phyloP scores from a whole-genome alignment of 1,140 invertebrate species.

The Bombyx mandarina region DNA sequence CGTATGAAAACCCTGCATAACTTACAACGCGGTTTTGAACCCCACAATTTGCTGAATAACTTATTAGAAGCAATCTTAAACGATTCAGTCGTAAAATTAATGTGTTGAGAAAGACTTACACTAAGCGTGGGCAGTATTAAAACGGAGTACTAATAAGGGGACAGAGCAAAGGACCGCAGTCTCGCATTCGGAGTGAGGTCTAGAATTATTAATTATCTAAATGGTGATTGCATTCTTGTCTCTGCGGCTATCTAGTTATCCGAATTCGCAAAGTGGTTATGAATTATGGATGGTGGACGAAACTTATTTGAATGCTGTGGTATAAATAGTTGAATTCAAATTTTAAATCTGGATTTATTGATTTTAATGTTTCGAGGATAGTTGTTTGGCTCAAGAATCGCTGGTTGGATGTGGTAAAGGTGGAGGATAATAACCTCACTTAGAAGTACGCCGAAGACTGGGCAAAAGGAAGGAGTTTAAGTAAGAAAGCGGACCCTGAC shows the following conservation, averaged over 20 bases:
- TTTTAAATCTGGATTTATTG: too few relatives aligned
- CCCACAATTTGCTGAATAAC: slow-evolving; percentile 1
- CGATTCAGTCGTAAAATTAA: slow-evolving; percentile 43
- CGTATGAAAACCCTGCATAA: too few relatives aligned
- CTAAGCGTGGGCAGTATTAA: slow-evolving; percentile 60
- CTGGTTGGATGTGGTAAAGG: too few relatives aligned
- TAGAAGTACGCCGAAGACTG: too few relatives aligned
- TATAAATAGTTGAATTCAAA: too few relatives aligned
- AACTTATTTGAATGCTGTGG: too few relatives aligned
- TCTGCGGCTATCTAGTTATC: slow-evolving; percentile 35
- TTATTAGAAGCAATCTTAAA: slow-evolving; percentile 11
- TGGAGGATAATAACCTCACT: too few relatives aligned
- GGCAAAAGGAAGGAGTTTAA: too few relatives aligned
- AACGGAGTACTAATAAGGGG: slow-evolving; percentile 50
- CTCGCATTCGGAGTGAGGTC: slow-evolving; percentile 57
- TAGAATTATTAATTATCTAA: slow-evolving; percentile 67
- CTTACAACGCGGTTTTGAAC: too few relatives aligned
- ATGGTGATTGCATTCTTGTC: slow-evolving; percentile 54
- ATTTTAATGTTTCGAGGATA: too few relatives aligned
- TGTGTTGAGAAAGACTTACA: slow-evolving; percentile 49
- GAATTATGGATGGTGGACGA: neutral
- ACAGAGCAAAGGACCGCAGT: slow-evolving; percentile 39
- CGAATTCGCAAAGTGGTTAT: slow-evolving; percentile 25
- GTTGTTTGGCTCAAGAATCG: too few relatives aligned
- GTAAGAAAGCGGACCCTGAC: too few relatives aligned